Percentiles rank a stretch among this genome's conserved stretches.
phyloP scores from a whole-genome alignment of 1,140 invertebrate species.

The Achatina immaculata region DNA sequence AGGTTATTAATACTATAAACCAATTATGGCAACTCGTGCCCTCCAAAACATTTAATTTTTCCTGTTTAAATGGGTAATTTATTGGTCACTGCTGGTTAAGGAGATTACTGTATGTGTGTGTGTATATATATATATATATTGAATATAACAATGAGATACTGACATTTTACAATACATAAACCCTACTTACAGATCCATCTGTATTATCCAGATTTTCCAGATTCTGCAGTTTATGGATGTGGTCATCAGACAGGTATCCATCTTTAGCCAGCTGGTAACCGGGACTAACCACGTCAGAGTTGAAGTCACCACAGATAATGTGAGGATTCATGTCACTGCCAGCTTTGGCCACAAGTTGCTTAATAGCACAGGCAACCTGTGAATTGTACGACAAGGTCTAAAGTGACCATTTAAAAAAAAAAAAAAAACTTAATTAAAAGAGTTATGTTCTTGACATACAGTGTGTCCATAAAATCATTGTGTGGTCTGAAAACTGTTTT shows the following conservation, averaged over 20 bases:
- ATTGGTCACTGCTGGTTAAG: not conserved
- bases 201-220: slow-evolving; percentile 51
- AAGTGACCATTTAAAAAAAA: too few species aligned
- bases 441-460: too few species aligned
- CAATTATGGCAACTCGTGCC: too few species aligned
- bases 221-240: slow-evolving; percentile 51
- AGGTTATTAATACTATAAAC: too few species aligned
- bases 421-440: too few species aligned
- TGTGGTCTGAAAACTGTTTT: too few species aligned
- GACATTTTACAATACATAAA: not conserved
- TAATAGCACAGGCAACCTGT: slow-evolving; percentile 63
- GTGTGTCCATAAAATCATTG: too few species aligned
- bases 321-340: slow-evolving; percentile 56
- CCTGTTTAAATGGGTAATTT: not conserved
- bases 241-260: slow-evolving; percentile 58
- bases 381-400: too few species aligned
- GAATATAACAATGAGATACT: not conserved
- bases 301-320: slow-evolving; percentile 67
- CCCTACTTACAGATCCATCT: slow-evolving; percentile 56
- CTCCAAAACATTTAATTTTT: not conserved
- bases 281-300: slow-evolving; percentile 53
- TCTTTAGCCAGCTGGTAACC: slow-evolving; percentile 61
- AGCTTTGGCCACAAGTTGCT: slow-evolving; percentile 58
- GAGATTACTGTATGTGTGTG: not conserved
- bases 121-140: not conserved